Evolutionary conservation across 2,113 vertebrate species (phyloP).

Genomic region (Lanius collurio): DNA sequence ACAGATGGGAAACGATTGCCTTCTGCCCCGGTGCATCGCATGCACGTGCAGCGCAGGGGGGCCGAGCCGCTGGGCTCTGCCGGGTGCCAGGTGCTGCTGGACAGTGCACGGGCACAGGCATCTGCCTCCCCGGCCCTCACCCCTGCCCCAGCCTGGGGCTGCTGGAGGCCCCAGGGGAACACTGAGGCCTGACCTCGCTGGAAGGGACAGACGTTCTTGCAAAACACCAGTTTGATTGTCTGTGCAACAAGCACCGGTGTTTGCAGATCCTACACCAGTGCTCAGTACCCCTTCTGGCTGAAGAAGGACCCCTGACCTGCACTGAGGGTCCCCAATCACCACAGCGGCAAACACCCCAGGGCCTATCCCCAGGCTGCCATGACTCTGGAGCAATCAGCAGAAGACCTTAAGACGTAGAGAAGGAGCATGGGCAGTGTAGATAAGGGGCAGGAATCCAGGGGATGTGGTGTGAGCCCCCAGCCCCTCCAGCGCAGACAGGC

Average conservation of each 20-base stretch:
- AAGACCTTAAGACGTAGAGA: neutral
- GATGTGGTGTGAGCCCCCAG: neutral
- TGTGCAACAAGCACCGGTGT: neutral
- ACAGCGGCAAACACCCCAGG: neutral
- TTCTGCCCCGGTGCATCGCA: slow-evolving; percentile 60
- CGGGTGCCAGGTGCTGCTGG: slow-evolving; percentile 17
- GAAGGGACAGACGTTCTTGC: neutral
- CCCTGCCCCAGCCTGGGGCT: neutral
- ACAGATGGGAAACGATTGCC: slow-evolving; percentile 70
- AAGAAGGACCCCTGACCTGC: neutral
- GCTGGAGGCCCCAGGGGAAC: neutral
- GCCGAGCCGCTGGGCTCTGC: neutral
- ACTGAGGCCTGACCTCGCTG: neutral
- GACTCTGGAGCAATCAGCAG: neutral
- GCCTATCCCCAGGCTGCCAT: neutral
- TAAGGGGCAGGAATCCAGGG: neutral
- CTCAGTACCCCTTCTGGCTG: neutral
- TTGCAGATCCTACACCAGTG: neutral
- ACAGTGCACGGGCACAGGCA: neutral
- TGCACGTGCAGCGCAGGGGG: neutral
- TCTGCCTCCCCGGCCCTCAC: neutral
- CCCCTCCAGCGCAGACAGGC: neutral
- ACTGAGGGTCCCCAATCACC: accelerated
- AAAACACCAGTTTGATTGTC: neutral
- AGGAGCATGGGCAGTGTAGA: neutral